Percentiles rank a stretch among this genome's conserved stretches.
Conservation (phyloP, 2,113 vertebrate genomes). For the Paramisgurnus dabryanus region DNA sequence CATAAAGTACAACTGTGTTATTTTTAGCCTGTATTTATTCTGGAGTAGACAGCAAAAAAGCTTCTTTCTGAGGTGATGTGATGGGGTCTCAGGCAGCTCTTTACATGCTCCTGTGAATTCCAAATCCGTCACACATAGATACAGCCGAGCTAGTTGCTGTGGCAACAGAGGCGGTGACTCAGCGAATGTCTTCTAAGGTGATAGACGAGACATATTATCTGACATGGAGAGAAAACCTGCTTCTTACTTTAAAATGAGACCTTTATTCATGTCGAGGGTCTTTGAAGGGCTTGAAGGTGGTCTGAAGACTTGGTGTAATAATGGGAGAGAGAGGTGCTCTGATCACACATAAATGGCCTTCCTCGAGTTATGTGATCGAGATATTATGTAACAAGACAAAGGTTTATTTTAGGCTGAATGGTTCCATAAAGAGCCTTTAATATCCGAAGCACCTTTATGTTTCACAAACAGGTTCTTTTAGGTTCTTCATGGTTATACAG, state of each 20-base stretch:
- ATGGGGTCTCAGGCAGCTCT: neutral
- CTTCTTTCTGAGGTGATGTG: conserved; percentile 27
- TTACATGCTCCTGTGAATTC: conserved; percentile 21
- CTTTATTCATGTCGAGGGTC: neutral
- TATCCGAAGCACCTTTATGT: neutral
- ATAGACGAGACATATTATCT: conserved; percentile 17
- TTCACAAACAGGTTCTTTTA: neutral
- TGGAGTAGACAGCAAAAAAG: neutral
- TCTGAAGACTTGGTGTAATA: neutral
- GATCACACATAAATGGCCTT: neutral
- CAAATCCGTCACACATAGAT: conserved; percentile 14
- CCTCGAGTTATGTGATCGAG: neutral
- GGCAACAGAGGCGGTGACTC: conserved; percentile 42
- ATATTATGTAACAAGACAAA: neutral
- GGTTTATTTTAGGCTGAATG: neutral
- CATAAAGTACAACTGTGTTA: conserved; percentile 9
- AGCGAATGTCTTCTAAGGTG: conserved; percentile 21
- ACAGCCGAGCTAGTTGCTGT: conserved; percentile 37
- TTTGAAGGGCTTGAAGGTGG: neutral
- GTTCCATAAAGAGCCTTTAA: neutral
- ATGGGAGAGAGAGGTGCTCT: neutral
- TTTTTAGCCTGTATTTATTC: conserved; percentile 3
- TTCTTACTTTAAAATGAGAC: neutral
- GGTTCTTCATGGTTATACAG: too few relatives aligned
- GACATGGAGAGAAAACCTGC: conserved; percentile 5